Evolutionary conservation across 1,140 invertebrate species (phyloP).

Genomic region (Drosophila sturtevanti): DNA sequence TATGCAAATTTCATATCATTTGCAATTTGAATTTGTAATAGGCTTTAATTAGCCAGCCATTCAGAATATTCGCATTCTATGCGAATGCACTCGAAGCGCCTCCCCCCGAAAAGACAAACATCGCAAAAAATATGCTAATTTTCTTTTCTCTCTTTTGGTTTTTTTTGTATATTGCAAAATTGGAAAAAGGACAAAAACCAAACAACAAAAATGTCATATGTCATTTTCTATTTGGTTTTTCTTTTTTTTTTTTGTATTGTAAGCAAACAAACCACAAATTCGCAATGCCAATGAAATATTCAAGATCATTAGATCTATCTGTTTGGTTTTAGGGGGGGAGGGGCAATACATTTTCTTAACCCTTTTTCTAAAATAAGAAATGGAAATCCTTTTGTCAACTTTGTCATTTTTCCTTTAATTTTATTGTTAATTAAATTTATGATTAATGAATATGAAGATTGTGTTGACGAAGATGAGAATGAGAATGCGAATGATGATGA

Average conservation of each 20-base stretch:
- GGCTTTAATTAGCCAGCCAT: constrained; percentile 63
- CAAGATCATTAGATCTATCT: constrained; percentile 1
- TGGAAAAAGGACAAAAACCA: no score
- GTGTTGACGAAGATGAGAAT: constrained; percentile 33
- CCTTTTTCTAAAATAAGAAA: constrained; percentile 19
- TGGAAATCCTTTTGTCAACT: constrained; percentile 52
- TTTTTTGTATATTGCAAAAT: constrained; percentile 9
- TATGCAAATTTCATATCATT: constrained; percentile 69
- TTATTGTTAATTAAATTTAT: constrained; percentile 80
- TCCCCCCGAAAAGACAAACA: constrained; percentile 25
- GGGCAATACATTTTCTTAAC: constrained; percentile 28
- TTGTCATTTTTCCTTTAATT: constrained; percentile 43
- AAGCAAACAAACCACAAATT: constrained; percentile 59
- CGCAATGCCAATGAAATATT: constrained; percentile 40
- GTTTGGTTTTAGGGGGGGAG: no score
- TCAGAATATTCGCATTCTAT: no score
- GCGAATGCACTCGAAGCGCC: constrained; percentile 35
- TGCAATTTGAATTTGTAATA: constrained; percentile 50
- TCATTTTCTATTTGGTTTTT: constrained; percentile 38
- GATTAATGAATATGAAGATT: constrained; percentile 67
- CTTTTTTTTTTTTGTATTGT: constrained; percentile 9
- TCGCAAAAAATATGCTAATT: constrained; percentile 73
- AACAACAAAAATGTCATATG: constrained; percentile 47
- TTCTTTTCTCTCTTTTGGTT: not conserved
- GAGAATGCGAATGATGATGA: constrained; percentile 31